Evolutionary conservation across 2,888 invertebrate genomes (phyloP), one percentile per base, ranked within the genome.

Genomic region (Lottia scabra): DNA sequence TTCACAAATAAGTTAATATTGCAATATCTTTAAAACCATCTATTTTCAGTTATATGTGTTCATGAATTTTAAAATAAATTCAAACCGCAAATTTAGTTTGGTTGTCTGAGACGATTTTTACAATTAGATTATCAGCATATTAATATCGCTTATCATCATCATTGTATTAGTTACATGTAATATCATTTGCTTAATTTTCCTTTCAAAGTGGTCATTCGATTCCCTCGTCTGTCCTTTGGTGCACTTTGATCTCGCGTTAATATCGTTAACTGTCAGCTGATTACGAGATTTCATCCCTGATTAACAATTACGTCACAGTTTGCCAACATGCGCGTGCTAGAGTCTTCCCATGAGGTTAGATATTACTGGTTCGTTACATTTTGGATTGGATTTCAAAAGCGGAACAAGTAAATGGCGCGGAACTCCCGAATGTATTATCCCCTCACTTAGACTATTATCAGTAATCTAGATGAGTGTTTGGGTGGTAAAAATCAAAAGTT

Each of bases 221-320:
- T 23, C 56, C 23, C 56, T 56, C 13, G 56, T 56, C 23, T 56
- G 56, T 23, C 56, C 19, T 23, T 23, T 12, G 23, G 23, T 56
- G 13, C 56, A 56, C 56, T 56, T 56, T 56, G 56, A 56, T 56
- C 56, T 56, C 56, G 56, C 56, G 19, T 56, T 56, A 56, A 56
- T 56, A 56, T 56, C 56, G 56, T 23, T 56, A 56, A 56, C 56
- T 56, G 56, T 56, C 56, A 23, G 56, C 56, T 56, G 56, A 56
- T 56, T 56, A 56, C 56, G 56, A 56, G 56, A 56, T 56, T 56
- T 56, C 56, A 56, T 56, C 56, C 56, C 56, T 56, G 56, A 56
- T 56, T 56, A 56, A 56, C 56, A 56, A 56, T 56, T 56, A 56
- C 56, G 56, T 56, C 56, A 56, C 23, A 56, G 56, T 56, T 56